These are phyloP conservation scores for Luehdorfia chinensis DNA, from an alignment of 1,140 invertebrate species.

Conservation along the genomic window DNA sequence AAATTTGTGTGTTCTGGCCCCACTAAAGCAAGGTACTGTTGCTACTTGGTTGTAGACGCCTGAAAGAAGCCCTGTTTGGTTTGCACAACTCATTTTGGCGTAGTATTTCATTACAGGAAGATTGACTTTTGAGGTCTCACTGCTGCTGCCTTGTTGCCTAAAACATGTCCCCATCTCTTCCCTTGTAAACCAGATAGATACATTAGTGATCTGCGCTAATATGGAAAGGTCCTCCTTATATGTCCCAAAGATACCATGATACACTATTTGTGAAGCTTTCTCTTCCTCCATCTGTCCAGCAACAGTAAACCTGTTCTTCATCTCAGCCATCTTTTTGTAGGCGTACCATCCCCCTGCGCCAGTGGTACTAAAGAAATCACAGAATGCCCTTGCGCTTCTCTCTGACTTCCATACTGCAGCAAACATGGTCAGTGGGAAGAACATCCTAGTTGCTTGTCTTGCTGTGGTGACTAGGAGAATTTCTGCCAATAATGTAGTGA, in stretches of 20 bases:
- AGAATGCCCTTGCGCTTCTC: neutral
- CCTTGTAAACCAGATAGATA: neutral
- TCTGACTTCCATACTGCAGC: neutral
- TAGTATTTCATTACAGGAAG: constrained; percentile 2
- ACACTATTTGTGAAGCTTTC: constrained; percentile 4
- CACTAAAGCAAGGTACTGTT: constrained; percentile 4
- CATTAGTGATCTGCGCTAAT: constrained; percentile 3
- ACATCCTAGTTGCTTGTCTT: constrained; percentile 15
- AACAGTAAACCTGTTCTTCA: neutral
- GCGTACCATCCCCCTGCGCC: neutral
- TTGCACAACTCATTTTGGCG: constrained; percentile 10
- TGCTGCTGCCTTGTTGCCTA: neutral
- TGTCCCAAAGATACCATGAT: constrained; percentile 14
- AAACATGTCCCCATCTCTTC: constrained; percentile 6
- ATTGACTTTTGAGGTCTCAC: neutral
- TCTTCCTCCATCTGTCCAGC: neutral
- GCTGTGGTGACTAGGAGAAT: constrained; percentile 10
- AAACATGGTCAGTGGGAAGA: constrained; percentile 9
- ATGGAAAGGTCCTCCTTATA: constrained; percentile 7
- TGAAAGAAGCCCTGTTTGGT: constrained; percentile 5
- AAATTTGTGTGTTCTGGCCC: constrained; percentile 1
- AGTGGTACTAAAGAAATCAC: constrained; percentile 1
- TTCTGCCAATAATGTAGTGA: constrained; percentile 20
- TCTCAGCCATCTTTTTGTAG: neutral
- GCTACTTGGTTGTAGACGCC: neutral